Base-by-base conservation (phyloP, 2,797 vertebrate species). In the Lacerta agilis region DNA sequence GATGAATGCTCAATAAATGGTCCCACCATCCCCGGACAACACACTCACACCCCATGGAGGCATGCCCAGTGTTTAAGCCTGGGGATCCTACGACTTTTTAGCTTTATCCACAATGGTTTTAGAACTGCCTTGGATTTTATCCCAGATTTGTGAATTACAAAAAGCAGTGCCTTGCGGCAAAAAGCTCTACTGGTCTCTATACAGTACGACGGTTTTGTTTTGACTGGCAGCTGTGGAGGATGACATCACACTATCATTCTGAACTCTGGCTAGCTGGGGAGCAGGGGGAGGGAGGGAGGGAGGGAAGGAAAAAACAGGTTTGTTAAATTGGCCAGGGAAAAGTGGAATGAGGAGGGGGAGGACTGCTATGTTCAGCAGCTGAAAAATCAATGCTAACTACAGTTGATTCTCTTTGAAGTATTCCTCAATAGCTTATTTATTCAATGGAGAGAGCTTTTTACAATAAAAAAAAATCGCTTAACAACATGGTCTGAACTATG, bases 151-250 rank as follows among this genome's bases (percentile, higher is more conserved):
- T 90, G 91, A 94, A 94, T 23, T 10, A 94, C 75, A 93, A 82
- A 81, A 88, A 89, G 84, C 87, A 86, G 84, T 75, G 90, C 83
- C 93, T 93, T 86, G 92, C 90, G 93, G 95, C 90, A 92, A 94
- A 94, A 94, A 94, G 86, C 90, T 90, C 90, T 83, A 92, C 87
- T 87, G 84, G 89, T 95, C 93, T 95, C 93, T 93, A 82, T 64
- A 91, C 88, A 90, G 89, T 90, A 86, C 89, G 92, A 93, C 90
- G 91, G 83, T 89, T 93, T 92, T 95, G 92, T 94, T 95, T 94
- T 93, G 93, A 89, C 81, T 94, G 92, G 91, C 94, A 95, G 72
- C 36, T 78, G 64, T 78, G 45, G 69, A 89, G 85, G 91, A 91
- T 93, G 92, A 92, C 94, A 95, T 64, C 82, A 82, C 88, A 86